Percentiles rank a stretch among this genome's conserved stretches.
phyloP scores from a whole-genome alignment of 2,797 vertebrate genomes.

The Sebastes hopkinsi region DNA sequence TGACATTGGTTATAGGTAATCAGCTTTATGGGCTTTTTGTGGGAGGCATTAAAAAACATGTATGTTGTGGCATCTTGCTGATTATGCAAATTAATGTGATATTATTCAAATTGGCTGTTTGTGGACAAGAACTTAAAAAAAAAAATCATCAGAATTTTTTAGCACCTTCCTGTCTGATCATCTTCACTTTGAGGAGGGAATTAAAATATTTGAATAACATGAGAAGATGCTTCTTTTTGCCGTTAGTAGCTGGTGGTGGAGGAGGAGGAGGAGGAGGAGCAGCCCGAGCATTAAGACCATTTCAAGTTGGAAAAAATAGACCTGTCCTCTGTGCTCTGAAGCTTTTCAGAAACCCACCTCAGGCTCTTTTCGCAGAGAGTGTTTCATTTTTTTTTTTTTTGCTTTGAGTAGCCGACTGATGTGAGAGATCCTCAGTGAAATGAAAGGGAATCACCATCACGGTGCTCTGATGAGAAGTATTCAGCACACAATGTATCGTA shows the following conservation, averaged over 20 bases:
- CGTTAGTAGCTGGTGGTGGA: neutral
- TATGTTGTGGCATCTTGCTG: neutral
- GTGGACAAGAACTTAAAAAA: neutral
- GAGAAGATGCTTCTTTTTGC: constrained; percentile 22
- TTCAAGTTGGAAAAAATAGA: constrained; percentile 30
- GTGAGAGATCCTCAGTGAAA: constrained; percentile 31
- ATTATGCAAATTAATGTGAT: neutral
- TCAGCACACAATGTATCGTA: constrained; percentile 10
- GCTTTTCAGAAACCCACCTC: constrained; percentile 37
- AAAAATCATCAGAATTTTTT: neutral
- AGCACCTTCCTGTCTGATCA: neutral
- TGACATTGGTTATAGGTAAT: neutral
- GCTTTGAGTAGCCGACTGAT: constrained; percentile 45
- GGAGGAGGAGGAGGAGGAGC: neutral
- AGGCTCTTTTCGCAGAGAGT: constrained; percentile 11
- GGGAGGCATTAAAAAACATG: neutral
- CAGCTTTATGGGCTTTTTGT: neutral
- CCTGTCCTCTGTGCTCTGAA: constrained; percentile 42
- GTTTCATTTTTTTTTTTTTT: constrained; percentile 28
- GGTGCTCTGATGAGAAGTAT: constrained; percentile 42
- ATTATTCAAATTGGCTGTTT: neutral
- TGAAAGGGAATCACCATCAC: constrained; percentile 35
- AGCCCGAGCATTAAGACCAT: constrained; percentile 28
- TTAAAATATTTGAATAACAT: neutral
- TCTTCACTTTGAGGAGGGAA: neutral